Conservation (phyloP, 2,888 invertebrate genomes). For the Ypsolopha sequella region DNA sequence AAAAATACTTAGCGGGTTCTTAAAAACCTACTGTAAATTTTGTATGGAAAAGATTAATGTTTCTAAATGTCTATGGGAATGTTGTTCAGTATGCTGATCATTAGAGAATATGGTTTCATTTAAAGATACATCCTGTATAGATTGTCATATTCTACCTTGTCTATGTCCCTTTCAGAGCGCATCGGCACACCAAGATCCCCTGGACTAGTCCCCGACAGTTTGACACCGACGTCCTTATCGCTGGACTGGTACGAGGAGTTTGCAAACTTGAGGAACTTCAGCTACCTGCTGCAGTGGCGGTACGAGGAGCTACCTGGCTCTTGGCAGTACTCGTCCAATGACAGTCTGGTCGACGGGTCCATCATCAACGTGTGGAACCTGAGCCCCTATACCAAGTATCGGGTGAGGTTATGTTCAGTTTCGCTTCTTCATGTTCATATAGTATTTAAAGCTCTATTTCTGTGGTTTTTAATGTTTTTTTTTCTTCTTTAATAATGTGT, state of each 20-base stretch:
- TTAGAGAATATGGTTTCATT: no score
- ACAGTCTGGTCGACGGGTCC: constrained; percentile 75
- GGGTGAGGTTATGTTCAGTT: constrained; percentile 67
- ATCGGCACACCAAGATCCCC: constrained; percentile 81
- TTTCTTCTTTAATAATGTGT: no score
- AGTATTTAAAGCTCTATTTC: no score
- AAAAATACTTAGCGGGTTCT: no score
- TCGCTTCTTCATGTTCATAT: no score
- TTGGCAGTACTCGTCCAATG: constrained; percentile 88
- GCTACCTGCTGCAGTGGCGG: constrained; percentile 80
- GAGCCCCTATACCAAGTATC: constrained; percentile 90
- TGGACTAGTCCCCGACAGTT: constrained; percentile 81
- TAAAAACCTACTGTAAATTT: no score
- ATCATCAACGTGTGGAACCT: constrained; percentile 82
- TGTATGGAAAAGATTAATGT: no score
- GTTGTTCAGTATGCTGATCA: no score
- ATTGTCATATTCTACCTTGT: background rate
- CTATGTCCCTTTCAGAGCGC: constrained; percentile 47
- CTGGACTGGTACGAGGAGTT: constrained; percentile 80
- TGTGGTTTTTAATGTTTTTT: no score
- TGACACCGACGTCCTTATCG: constrained; percentile 83
- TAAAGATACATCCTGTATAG: no score
- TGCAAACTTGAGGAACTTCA: constrained; percentile 65
- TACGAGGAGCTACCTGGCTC: constrained; percentile 77
- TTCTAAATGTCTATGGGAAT: no score